Evolutionary conservation across 23 tunicate species (phyloP), one percentile per base, ranked within the genome.

Genomic region (Clavelina lepadiformis): DNA sequence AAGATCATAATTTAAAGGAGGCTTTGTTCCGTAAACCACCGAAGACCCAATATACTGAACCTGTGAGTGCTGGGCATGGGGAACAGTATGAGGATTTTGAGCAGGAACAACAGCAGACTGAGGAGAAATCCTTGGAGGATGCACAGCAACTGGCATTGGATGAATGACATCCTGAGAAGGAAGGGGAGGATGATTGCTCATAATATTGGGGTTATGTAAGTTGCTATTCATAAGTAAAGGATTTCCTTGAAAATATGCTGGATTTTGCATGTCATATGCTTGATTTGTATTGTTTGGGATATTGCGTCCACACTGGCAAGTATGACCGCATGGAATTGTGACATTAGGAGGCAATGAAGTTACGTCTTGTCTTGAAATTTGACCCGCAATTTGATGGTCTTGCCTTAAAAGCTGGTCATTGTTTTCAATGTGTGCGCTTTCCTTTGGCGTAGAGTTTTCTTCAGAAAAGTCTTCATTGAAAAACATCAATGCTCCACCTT

Each of bases 401-500:
- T 64, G 36, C 5, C 3, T 28, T n/a, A 61, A 15, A 5, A 5
- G n/a, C 5, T 5, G 4, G 23, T 13, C 37, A 57, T 35, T 38
- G 21, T 77, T 22, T 7, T 18, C 31, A 54, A 26, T 6, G 1
- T 25, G 28, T 8, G 34, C 3, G 8, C 19, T 29, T 4, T 56
- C 67, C 44, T 22, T 23, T 4, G 36, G 2, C 6, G 34, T 24
- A 27, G 25, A 27, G 30, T 31, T 28, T 20, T 68, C 65, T 22
- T 4, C 3, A 31, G 6, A n/a, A 30, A 41, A 28, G 34, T 78
- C 60, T 31, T n/a, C 11, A 4, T 56, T 2, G 25, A 51, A 28
- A 37, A 75, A 47, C 5, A 63, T 28, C 35, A 46, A 38, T 67
- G 56, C 66, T 4, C 81, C 74, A 8, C 80, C 81, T 34, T 80